These are phyloP conservation scores for Eupelmus urozonus DNA, from an alignment of 2,888 invertebrate genomes.

Conservation along the genomic window DNA sequence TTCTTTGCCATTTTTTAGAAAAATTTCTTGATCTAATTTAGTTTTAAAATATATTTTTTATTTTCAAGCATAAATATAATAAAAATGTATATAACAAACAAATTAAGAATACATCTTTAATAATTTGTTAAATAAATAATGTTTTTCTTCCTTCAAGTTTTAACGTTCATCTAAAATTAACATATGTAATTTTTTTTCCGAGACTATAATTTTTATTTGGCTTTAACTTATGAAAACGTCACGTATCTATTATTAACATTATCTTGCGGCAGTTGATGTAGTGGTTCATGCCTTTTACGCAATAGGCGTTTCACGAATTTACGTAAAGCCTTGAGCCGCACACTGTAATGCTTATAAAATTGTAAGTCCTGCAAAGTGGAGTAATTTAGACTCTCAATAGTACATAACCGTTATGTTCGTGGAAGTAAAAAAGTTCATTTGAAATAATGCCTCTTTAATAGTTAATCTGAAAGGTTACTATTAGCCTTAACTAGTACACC, in stretches of 20 bases:
- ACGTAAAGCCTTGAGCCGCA: constrained; percentile 30
- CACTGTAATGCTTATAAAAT: constrained; percentile 2
- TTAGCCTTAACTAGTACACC: background rate
- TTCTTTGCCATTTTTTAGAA: constrained; percentile 13
- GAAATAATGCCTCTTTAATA: background rate
- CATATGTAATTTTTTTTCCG: too few species aligned
- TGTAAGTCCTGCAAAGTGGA: constrained; percentile 9
- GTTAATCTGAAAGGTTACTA: background rate
- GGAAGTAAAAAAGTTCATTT: background rate
- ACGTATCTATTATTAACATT: constrained; percentile 7
- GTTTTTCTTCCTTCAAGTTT: too few species aligned
- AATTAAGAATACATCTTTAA: too few species aligned
- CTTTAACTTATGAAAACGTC: background rate
- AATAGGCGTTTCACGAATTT: constrained; percentile 42
- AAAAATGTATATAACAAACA: too few species aligned
- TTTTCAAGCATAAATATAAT: background rate
- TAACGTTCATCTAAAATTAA: too few species aligned
- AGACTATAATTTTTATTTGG: background rate
- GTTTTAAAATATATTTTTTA: background rate
- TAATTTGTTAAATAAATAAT: too few species aligned
- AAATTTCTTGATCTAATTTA: too few species aligned
- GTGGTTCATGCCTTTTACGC: constrained; percentile 30
- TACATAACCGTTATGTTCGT: background rate
- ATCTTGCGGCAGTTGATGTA: background rate
- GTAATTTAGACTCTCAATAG: constrained; percentile 1